A percentile compares a stretch with the other conserved stretches of the same genome.
phyloP scores from a whole-genome alignment of 1,140 invertebrate species.

The Paramacrobiotus metropolitanus region DNA sequence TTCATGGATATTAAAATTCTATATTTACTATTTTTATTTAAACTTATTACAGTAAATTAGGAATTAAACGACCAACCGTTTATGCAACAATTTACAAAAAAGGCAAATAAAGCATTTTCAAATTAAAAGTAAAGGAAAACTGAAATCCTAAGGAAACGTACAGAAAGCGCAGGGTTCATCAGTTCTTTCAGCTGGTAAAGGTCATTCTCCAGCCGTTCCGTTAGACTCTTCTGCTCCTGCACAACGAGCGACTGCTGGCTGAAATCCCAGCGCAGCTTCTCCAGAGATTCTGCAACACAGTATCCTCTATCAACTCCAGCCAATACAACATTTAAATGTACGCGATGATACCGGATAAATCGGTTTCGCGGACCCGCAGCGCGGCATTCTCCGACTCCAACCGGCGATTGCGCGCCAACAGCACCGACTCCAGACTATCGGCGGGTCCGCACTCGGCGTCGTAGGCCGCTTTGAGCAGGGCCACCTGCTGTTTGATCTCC shows the following conservation, averaged over 20 bases:
- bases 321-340: too few species aligned
- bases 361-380: background rate
- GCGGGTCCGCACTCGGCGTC: background rate
- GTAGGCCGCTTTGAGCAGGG: background rate
- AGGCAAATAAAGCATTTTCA: too few species aligned
- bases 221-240: background rate
- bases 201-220: background rate
- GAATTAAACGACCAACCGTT: too few species aligned
- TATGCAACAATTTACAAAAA: too few species aligned
- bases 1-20: too few species aligned
- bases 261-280: background rate
- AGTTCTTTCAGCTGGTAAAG: background rate
- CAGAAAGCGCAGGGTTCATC: too few species aligned
- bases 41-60: too few species aligned
- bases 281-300: too few species aligned
- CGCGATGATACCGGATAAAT: background rate
- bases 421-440: background rate
- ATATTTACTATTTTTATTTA: too few species aligned
- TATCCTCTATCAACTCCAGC: too few species aligned
- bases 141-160: too few species aligned
- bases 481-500: background rate
- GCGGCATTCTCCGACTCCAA: background rate
- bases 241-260: background rate
- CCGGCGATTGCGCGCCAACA: background rate
- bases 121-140: too few species aligned